These are phyloP conservation scores for Carollia perspicillata DNA, from an alignment of 2,113 vertebrate species.

Conservation along the genomic window DNA sequence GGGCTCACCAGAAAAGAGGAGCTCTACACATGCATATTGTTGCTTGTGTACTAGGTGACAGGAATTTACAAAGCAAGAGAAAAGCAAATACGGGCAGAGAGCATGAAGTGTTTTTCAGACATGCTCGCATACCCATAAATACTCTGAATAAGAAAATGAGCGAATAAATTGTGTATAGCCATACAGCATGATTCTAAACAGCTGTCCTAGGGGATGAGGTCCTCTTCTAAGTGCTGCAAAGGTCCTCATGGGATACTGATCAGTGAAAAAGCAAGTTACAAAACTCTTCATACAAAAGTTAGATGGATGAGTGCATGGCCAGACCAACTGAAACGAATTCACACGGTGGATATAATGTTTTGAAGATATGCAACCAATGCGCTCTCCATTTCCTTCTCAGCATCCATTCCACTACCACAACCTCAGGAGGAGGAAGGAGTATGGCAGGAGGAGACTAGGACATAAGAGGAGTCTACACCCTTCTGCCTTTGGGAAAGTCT, in stretches of 20 bases:
- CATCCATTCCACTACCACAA: neutral
- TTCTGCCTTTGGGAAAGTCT: neutral
- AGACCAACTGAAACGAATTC: neutral
- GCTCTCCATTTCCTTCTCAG: neutral
- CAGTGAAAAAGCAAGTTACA: neutral
- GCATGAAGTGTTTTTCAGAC: neutral
- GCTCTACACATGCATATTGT: neutral
- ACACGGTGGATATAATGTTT: neutral
- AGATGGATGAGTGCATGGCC: neutral
- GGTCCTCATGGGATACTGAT: neutral
- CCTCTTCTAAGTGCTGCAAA: neutral
- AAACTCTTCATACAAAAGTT: neutral
- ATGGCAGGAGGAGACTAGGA: neutral
- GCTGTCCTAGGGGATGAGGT: neutral
- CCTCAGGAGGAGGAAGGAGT: neutral
- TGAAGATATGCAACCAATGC: neutral
- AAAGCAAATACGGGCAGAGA: neutral
- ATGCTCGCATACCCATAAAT: neutral
- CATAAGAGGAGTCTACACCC: neutral
- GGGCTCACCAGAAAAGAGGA: neutral
- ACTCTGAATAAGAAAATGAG: constrained; percentile 25
- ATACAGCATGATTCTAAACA: neutral
- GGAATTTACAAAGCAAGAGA: neutral
- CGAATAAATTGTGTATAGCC: neutral
- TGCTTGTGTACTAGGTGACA: neutral